Base-by-base conservation (phyloP, 2,113 vertebrate genomes). In the Saccopteryx bilineata region DNA sequence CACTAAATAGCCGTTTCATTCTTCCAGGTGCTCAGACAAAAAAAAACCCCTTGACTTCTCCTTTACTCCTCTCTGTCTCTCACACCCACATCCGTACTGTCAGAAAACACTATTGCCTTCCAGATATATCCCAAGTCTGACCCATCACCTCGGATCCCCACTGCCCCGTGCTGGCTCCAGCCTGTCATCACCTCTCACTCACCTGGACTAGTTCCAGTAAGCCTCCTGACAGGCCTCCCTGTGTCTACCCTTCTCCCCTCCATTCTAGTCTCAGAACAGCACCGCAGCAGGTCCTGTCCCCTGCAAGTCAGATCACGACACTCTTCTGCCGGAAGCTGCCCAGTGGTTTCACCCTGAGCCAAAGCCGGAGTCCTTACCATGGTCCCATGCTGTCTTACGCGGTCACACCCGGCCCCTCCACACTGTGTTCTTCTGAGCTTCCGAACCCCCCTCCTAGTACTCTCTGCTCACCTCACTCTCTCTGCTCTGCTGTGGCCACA, bases 401-500 rank as follows among this genome's bases (percentile, higher is more conserved):
- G 50, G 23, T 68, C 85, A 75, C 10, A 3, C 63, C 8, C 23
- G 4, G 17, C 31, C 33, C 13, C 19, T 58, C 66, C 21, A n/a
- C 9, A 12, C 5, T 9, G 14, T n/a, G 18, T 12, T 4, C 24
- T 33, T 58, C 39, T 80, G 72, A 48, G 39, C 84, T 46, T 66
- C 60, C 72, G 65, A 72, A 50, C 7, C 13, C 46, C 4, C 28
- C 69, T 78, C 48, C 33, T 31, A 10, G 24, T 21, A 6, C 19
- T 23, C n/a, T 61, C 79, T 15, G n/a, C 61, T 39, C 24, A 46
- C 39, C 46, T 66, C 15, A 24, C 15, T 33, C 26, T 11, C 72
- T 66, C 50, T 52, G 0, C 33, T 5, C 50, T 52, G 0, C 33
- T 5, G 1, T 1, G 28, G 18, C 28, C 48, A 14, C 0, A 56